phyloP scores from a whole-genome alignment of 2,888 invertebrate genomes.

The Thecocarcelia acutangulata region DNA sequence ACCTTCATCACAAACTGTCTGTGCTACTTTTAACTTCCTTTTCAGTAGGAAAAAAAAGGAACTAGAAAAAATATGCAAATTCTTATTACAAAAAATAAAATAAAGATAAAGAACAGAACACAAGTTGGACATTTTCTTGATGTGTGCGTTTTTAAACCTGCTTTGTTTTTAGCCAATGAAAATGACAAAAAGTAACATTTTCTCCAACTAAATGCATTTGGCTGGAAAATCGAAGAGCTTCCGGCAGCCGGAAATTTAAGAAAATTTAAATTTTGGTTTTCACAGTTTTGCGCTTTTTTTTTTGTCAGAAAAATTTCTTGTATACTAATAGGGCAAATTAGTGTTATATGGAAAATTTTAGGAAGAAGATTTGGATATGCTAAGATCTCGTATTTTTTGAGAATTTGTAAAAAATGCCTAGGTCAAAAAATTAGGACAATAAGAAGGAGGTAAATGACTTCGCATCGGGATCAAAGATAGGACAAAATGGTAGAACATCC shows the following conservation, averaged over 20 bases:
- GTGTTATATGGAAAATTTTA: no score
- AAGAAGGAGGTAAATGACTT: no score
- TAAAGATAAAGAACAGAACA: background rate
- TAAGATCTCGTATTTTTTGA: no score
- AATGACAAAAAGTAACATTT: slow-evolving; percentile 38
- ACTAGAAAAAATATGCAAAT: slow-evolving; percentile 45
- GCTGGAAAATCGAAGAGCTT: slow-evolving; percentile 62
- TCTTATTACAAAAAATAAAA: slow-evolving; percentile 7
- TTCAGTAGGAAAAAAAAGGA: slow-evolving; percentile 28
- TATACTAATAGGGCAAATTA: no score
- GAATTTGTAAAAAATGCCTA: no score
- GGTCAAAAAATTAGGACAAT: no score
- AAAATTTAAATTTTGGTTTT: slow-evolving; percentile 51
- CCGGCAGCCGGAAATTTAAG: slow-evolving; percentile 69
- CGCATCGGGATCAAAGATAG: no score
- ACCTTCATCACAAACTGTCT: slow-evolving; percentile 64
- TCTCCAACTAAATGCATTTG: slow-evolving; percentile 59
- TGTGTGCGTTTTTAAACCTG: slow-evolving; percentile 29
- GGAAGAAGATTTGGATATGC: no score
- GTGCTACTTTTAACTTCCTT: slow-evolving; percentile 48
- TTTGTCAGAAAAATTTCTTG: background rate
- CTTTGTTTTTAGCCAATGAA: slow-evolving; percentile 55
- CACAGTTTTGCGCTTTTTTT: slow-evolving; percentile 4
- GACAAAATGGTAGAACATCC: no score
- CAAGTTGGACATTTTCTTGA: slow-evolving; percentile 40